These are phyloP conservation scores for Drosophila pectinifera DNA, from an alignment of 1,140 invertebrate species.

Conservation along the genomic window DNA sequence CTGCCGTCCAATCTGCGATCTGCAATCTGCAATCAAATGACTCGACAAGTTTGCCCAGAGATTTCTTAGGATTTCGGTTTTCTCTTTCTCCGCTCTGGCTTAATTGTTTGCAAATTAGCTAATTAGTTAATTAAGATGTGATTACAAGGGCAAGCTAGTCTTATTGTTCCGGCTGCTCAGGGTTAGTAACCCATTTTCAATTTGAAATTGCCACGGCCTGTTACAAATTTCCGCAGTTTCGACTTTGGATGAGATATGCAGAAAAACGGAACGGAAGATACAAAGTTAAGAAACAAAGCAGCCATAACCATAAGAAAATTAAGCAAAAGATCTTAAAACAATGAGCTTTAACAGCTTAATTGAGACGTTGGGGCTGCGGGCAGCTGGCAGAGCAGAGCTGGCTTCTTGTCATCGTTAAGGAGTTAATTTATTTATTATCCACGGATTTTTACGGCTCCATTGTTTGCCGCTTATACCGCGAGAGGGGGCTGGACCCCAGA, in stretches of 20 bases:
- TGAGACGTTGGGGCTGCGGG: conserved; percentile 66
- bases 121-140: conserved; percentile 77
- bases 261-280: conserved; percentile 14
- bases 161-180: conserved; percentile 15
- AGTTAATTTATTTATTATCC: conserved; percentile 82
- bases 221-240: conserved; percentile 73
- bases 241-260: conserved; percentile 46
- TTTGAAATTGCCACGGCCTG: conserved; percentile 38
- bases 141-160: conserved; percentile 40
- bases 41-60: conserved; percentile 56
- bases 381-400: conserved; percentile 11
- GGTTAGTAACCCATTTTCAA: conserved; percentile 51
- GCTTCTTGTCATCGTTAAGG: conserved; percentile 77
- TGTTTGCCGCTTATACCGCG: conserved; percentile 49
- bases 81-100: conserved; percentile 30
- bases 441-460: conserved; percentile 73
- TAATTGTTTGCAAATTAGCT: conserved; percentile 83
- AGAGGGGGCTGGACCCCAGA: conserved; percentile 36
- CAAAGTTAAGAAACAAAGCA: conserved; percentile 30
- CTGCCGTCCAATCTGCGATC: conserved; percentile 53
- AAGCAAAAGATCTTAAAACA: conserved; percentile 76
- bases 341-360: conserved; percentile 77
- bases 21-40: conserved; percentile 74
- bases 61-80: conserved; percentile 28
- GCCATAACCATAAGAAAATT: conserved; percentile 74